A percentile compares a stretch with the other conserved stretches of the same genome.
phyloP scores from a whole-genome alignment of 2,113 vertebrate genomes.

The Dunckerocampus dactyliophorus region DNA sequence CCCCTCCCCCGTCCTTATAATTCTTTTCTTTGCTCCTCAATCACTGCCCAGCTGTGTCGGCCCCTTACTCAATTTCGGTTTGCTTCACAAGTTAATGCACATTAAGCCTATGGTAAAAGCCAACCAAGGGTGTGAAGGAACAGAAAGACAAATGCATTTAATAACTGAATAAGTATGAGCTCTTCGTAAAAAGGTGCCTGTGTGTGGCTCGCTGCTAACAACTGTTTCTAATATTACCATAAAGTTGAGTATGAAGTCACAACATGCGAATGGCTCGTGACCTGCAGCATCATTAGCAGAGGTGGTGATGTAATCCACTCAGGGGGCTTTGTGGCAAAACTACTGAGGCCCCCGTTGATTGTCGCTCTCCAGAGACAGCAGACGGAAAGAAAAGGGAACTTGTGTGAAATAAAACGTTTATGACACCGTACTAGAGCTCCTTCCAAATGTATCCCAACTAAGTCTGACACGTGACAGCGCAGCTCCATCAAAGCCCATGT shows the following conservation, averaged over 20 bases:
- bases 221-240: slow-evolving; percentile 44
- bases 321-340: slow-evolving; percentile 51
- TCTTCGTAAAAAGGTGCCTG: slow-evolving; percentile 10
- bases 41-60: slow-evolving; percentile 41
- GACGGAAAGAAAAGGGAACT: slow-evolving; percentile 18
- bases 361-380: slow-evolving; percentile 36
- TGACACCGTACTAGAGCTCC: not conserved
- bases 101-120: slow-evolving; percentile 1
- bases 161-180: slow-evolving; percentile 7
- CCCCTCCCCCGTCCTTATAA: slow-evolving; percentile 21
- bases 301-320: slow-evolving; percentile 62
- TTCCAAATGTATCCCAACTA: slow-evolving; percentile 14
- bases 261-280: slow-evolving; percentile 46
- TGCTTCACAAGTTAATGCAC: slow-evolving; percentile 12
- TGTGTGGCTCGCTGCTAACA: slow-evolving; percentile 32
- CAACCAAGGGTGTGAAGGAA: not conserved
- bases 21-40: slow-evolving; percentile 40
- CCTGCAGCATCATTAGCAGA: slow-evolving; percentile 46
- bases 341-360: slow-evolving; percentile 57
- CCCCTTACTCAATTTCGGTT: slow-evolving; percentile 33
- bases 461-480: slow-evolving; percentile 7
- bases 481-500: not conserved
- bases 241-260: slow-evolving; percentile 48
- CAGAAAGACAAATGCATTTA: not conserved
- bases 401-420: slow-evolving; percentile 38